Evolutionary conservation across 2,888 invertebrate species (phyloP).

Genomic region (Tiliacea citrago): DNA sequence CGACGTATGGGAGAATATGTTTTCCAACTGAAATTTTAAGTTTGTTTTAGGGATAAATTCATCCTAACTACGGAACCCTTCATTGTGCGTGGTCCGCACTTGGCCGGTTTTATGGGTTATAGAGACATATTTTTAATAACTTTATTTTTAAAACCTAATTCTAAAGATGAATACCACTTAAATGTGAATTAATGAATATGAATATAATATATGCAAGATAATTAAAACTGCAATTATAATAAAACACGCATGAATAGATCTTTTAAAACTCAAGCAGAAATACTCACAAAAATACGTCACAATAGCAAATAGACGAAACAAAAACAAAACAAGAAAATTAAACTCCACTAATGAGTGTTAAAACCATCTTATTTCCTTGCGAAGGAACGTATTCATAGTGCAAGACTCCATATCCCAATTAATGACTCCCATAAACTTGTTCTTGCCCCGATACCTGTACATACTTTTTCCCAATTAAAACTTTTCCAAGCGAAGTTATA

Average conservation of each 20-base stretch:
- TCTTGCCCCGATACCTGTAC: conserved; percentile 57
- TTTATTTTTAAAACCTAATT: neutral
- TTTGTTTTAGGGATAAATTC: no score
- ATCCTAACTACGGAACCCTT: no score
- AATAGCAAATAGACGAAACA: conserved; percentile 24
- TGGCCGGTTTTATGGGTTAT: neutral
- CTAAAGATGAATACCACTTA: neutral
- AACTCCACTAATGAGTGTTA: conserved; percentile 57
- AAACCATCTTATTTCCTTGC: conserved; percentile 28
- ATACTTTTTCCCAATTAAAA: conserved; percentile 77
- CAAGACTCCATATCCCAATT: conserved; percentile 44
- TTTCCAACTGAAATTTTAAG: no score
- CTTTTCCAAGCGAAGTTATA: conserved; percentile 70
- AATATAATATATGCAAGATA: no score
- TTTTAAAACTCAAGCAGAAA: conserved; percentile 13
- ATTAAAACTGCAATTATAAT: neutral
- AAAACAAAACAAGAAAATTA: conserved; percentile 50
- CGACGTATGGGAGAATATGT: no score
- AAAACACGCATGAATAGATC: neutral
- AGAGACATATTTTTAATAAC: neutral
- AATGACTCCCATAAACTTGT: conserved; percentile 44
- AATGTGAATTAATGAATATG: no score
- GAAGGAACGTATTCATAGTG: conserved; percentile 35
- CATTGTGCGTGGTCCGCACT: no score
- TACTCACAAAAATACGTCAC: conserved; percentile 17